Evolutionary conservation across 1,140 invertebrate species (phyloP).

Genomic region (Calliphora vicina): DNA sequence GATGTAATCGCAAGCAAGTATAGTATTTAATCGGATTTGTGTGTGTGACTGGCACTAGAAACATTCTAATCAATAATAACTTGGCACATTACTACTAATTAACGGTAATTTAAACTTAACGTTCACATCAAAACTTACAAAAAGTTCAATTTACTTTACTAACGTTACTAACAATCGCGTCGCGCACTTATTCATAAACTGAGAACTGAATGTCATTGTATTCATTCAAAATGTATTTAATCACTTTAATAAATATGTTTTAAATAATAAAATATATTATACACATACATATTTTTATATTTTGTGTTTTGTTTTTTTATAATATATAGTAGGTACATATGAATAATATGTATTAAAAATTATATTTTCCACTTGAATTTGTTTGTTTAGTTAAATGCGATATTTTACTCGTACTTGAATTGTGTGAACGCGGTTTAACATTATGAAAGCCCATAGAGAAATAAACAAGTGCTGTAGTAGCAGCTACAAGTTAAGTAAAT

Average conservation of each 20-base stretch:
- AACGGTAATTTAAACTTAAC: background rate
- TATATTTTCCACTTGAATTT: background rate
- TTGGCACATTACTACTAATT: background rate
- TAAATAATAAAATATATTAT: background rate
- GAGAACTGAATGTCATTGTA: background rate
- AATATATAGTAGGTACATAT: background rate
- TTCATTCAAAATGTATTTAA: background rate
- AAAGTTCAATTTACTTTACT: background rate
- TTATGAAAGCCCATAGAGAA: background rate
- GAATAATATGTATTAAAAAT: background rate
- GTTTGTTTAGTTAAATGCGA: background rate
- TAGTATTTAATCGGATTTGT: background rate
- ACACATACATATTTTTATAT: background rate
- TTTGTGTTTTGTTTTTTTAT: background rate
- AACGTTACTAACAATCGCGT: background rate
- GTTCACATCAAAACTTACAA: background rate
- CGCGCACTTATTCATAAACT: background rate
- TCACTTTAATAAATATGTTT: background rate
- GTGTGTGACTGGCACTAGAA: background rate
- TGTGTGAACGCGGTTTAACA: background rate
- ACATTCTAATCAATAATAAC: background rate
- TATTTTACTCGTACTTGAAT: conserved; percentile 14
- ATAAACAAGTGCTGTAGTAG: background rate
- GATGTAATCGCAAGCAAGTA: background rate
- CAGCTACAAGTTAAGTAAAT: background rate